These are phyloP conservation scores for Lordiphosa collinella DNA, from an alignment of 1,140 invertebrate species.

Conservation along the genomic window DNA sequence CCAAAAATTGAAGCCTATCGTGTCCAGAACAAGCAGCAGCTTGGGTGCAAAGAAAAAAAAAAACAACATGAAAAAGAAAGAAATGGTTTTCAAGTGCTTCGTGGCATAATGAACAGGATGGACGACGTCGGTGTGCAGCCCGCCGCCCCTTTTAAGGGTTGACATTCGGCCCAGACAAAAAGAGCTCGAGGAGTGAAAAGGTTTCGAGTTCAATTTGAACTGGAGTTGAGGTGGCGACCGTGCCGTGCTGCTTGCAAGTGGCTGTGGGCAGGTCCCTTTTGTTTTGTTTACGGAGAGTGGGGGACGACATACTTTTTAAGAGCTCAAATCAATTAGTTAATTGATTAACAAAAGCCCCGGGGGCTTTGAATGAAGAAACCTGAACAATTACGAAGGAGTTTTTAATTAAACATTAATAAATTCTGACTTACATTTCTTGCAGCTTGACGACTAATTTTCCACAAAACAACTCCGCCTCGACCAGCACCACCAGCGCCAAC, in stretches of 20 bases:
- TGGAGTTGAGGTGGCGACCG: slow-evolving; percentile 61
- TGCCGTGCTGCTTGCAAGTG: slow-evolving; percentile 51
- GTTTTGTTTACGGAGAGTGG: slow-evolving; percentile 19
- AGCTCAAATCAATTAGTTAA: slow-evolving; percentile 72
- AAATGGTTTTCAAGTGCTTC: slow-evolving; percentile 67
- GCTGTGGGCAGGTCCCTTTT: slow-evolving; percentile 42
- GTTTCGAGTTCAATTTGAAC: slow-evolving; percentile 36
- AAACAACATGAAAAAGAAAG: slow-evolving; percentile 35
- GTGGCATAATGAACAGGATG: slow-evolving; percentile 70
- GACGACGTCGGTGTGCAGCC: slow-evolving; percentile 46
- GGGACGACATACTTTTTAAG: slow-evolving; percentile 67
- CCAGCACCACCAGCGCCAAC: slow-evolving; percentile 23
- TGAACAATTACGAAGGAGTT: not conserved
- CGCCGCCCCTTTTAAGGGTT: slow-evolving; percentile 53
- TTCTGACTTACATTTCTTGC: not conserved
- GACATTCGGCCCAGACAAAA: slow-evolving; percentile 62
- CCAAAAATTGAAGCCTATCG: slow-evolving; percentile 32
- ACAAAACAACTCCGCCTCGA: slow-evolving; percentile 22
- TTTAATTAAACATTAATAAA: too few relatives aligned
- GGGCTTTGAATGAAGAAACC: not conserved
- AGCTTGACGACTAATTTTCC: slow-evolving; percentile 26
- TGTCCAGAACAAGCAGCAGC: slow-evolving; percentile 33
- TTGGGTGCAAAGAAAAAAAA: slow-evolving; percentile 34
- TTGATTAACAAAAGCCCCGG: slow-evolving; percentile 58
- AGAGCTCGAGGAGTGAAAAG: slow-evolving; percentile 30